A percentile compares a stretch with the other conserved stretches of the same genome.
Evolutionary conservation across 2,797 vertebrate species (phyloP).

Genomic region (Pempheris klunzingeri): DNA sequence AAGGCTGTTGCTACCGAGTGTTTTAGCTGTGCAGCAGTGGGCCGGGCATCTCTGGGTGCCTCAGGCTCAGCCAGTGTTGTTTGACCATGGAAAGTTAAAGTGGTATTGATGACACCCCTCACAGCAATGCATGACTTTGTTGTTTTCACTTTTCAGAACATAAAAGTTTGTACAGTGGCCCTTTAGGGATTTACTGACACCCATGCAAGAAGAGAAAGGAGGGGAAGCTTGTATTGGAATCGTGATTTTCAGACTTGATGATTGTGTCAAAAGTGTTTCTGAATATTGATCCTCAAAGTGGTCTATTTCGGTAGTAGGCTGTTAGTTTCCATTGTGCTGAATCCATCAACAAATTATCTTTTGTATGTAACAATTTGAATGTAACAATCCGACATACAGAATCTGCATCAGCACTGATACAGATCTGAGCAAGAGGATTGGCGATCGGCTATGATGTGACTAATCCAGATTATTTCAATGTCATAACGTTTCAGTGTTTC

Average conservation of each 20-base stretch:
- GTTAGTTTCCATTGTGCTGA: not conserved
- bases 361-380: too few relatives aligned
- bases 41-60: slow-evolving; percentile 6
- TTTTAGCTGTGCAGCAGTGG: slow-evolving; percentile 11
- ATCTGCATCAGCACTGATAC: not conserved
- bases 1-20: slow-evolving; percentile 17
- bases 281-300: not conserved
- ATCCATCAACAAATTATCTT: not conserved
- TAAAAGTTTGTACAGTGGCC: not conserved
- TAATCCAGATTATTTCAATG: not conserved
- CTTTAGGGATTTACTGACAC: not conserved
- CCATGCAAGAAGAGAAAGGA: not conserved
- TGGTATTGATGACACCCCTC: slow-evolving; percentile 3
- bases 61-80: not conserved
- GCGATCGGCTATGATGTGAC: not conserved
- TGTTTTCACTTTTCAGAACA: slow-evolving; percentile 5
- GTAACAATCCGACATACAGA: not conserved
- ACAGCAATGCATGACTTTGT: slow-evolving; percentile 20
- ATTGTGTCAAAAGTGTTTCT: not conserved
- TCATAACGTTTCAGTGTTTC: not conserved
- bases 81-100: slow-evolving; percentile 2
- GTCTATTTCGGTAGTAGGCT: not conserved
- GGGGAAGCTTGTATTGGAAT: not conserved
- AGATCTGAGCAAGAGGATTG: not conserved
- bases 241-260: not conserved